Evolutionary conservation across 2,888 invertebrate species (phyloP).

Genomic region (Philereme transversata): DNA sequence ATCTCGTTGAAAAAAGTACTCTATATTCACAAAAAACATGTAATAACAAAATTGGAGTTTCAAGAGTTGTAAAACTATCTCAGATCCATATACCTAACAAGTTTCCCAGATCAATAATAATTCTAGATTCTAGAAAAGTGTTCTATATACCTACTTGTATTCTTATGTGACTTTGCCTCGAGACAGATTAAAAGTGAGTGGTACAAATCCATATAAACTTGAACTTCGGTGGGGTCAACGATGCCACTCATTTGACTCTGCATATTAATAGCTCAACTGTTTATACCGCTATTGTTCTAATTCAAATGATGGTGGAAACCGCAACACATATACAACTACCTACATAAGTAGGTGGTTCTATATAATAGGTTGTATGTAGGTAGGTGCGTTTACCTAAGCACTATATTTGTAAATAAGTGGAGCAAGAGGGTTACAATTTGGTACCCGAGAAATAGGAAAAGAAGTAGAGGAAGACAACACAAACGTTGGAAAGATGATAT

Average conservation of each 20-base stretch:
- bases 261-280: conserved; percentile 50
- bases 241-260: conserved; percentile 42
- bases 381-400: not conserved
- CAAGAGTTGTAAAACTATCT: too few relatives aligned
- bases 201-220: conserved; percentile 53
- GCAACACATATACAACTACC: conserved; percentile 4
- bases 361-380: not conserved
- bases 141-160: not conserved
- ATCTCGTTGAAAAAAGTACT: too few relatives aligned
- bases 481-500: too few relatives aligned
- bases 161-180: conserved; percentile 20
- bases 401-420: not conserved
- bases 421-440: too few relatives aligned
- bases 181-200: conserved; percentile 46
- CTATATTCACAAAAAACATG: too few relatives aligned
- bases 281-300: conserved; percentile 45
- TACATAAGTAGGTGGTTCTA: not conserved
- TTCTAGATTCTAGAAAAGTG: not conserved
- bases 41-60: too few relatives aligned
- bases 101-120: not conserved
- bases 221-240: conserved; percentile 56
- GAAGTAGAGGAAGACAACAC: too few relatives aligned
- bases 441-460: too few relatives aligned
- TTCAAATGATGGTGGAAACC: conserved; percentile 29
- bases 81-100: too few relatives aligned